Conservation (phyloP, 2,113 vertebrate species). For the Etheostoma spectabile region DNA sequence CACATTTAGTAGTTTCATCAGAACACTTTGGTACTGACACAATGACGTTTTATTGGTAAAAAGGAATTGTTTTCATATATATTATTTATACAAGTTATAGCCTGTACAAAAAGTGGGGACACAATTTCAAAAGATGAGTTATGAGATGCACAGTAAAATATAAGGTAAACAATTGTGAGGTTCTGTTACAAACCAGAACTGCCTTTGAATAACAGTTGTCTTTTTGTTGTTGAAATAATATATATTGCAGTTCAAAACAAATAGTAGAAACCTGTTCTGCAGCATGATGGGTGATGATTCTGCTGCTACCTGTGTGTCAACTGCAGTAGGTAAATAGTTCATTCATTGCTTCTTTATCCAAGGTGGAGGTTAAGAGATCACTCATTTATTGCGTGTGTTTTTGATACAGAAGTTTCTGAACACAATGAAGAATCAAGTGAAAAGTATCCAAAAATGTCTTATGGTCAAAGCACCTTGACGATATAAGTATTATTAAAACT, state of each 20-base stretch:
- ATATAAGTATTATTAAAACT: not conserved
- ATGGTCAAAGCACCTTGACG: not conserved
- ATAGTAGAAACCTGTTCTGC: constrained; percentile 28
- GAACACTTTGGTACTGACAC: constrained; percentile 28
- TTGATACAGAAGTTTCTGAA: constrained; percentile 1
- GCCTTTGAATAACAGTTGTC: constrained; percentile 19
- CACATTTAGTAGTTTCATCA: constrained; percentile 26
- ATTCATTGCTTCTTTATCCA: constrained; percentile 38
- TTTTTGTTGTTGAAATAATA: constrained; percentile 34
- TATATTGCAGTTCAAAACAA: constrained; percentile 43
- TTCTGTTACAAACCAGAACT: constrained; percentile 18
- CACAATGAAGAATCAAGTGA: not conserved
- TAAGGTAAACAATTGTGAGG: constrained; percentile 36
- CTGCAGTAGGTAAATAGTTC: constrained; percentile 22
- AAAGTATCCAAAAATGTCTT: not conserved
- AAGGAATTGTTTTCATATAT: constrained; percentile 3
- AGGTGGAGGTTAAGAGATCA: constrained; percentile 1
- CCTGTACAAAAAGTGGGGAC: constrained; percentile 15
- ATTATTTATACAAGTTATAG: constrained; percentile 14
- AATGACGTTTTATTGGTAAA: constrained; percentile 29
- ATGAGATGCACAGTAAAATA: constrained; percentile 40
- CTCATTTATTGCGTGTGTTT: constrained; percentile 12
- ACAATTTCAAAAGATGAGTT: constrained; percentile 25
- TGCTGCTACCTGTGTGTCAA: constrained; percentile 24
- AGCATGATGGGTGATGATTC: constrained; percentile 22